Base-by-base conservation (phyloP, 35 echinoderm and acorn worm species). In the Apostichopus japonicus region DNA sequence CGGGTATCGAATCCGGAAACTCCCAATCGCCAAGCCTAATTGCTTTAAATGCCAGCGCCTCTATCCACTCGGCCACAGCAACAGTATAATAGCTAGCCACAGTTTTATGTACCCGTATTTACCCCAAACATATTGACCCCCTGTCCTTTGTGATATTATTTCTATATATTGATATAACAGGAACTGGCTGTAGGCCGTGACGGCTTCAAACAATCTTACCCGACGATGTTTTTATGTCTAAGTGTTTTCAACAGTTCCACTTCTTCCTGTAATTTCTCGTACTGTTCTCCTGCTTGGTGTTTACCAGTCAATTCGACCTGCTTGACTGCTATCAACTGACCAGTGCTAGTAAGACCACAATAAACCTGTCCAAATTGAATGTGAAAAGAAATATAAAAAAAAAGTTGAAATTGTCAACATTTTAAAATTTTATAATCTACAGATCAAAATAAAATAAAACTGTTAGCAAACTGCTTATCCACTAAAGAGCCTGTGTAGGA, bases 261-360 rank as follows among this genome's bases (percentile, higher is more conserved):
- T 54, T 99, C 95, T 71, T 99, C 97, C 58, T 99, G 95, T 57
- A 96, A 83, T 93, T 94, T 99, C 82, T 94, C 94, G 84, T 99
- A 99, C 52, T 99, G 93, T 52, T 99, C 91, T 54, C 90, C 92
- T n/a, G 97, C 90, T 55, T 96, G 94, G 11, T 94, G 83, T 63
- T 99, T 95, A 53, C 93, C 95, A 59, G 93, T 96, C 56, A 99
- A 92, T 65, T 96, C 93, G 11, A 99, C 97, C 86, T 94, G 93
- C 67, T 99, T 96, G 21, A 96, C 92, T 9, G 95, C 95, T n/a
- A 96, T 94, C 24, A 96, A 63, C 78, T 96, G 93, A 71, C 95
- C 95, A 16, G 95, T 96, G 91, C 92, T 98, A 8, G 97, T 99
- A 8, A 99, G 92, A 83, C 97, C 95, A 86, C 93, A 95, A 73